Conservation (phyloP, 2,113 vertebrate genomes). For the Variabilichromis moorii region DNA sequence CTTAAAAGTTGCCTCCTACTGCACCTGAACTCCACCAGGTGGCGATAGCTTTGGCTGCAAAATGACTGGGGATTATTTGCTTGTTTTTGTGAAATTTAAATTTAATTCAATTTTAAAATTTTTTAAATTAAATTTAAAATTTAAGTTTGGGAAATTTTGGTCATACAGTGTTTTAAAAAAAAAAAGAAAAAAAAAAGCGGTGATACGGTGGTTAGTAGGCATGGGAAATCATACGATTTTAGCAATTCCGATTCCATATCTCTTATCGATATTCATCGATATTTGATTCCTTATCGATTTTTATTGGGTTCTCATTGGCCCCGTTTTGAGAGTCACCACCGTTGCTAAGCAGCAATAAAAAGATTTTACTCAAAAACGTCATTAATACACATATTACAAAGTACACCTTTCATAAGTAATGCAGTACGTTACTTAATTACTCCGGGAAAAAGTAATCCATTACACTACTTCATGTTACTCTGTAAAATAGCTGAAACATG, state of each 20-base stretch:
- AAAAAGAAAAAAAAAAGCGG: fast-evolving
- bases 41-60: neutral
- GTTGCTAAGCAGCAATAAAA: neutral
- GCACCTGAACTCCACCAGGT: neutral
- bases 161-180: neutral
- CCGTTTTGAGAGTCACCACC: neutral
- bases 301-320: neutral
- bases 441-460: neutral
- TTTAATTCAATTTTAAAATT: no score
- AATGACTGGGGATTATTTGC: fast-evolving
- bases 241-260: neutral
- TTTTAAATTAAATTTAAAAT: neutral
- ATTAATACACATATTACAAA: neutral
- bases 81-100: neutral
- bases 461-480: neutral
- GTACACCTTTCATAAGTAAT: neutral
- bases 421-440: neutral
- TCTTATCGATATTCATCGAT: neutral
- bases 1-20: neutral
- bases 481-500: neutral
- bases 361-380: fast-evolving
- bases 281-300: neutral
- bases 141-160: neutral
- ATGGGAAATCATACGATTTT: neutral
- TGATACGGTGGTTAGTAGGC: fast-evolving